Base-by-base conservation (phyloP, 1,140 invertebrate genomes). In the Ceratoteleas bidentatus region DNA sequence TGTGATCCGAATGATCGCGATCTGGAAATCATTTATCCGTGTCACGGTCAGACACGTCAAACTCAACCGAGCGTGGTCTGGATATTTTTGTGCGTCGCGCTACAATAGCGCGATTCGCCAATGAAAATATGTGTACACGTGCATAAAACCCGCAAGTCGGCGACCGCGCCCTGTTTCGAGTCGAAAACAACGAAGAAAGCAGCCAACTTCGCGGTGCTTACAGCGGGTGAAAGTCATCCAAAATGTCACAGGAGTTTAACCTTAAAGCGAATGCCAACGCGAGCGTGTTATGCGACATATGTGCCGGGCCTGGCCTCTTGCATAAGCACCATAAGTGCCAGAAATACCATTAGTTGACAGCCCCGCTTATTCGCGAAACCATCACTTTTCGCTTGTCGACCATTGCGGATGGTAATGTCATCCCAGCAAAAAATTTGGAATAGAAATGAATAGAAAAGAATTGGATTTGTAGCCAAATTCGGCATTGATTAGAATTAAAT, bases 211-310 rank as follows among this genome's bases (percentile, higher is more conserved):
- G 70, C 77, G 50, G 49, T 74, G 74, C 70, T 84, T 70, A 69
- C 77, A 52, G 52, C 77, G 73, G 77, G 84, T 83, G 77, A 83
- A 85, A 85, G 80, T 85, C 74, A 83, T 83, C 77, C 80, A 85
- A 85, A 85, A 85, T 85, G 84, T 85, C 84, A 85, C 76, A 85
- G 73, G 68, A 82, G 83, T 82, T 85, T 83, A 85, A 85, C 83
- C 83, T 85, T 80, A 85, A 82, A 74, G 80, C 75, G 80, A 85
- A 80, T 82, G 76, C 76, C 80, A 85, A 80, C 70, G 76, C 60
- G 68, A 83, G 65, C 74, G 52, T 85, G 76, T 85, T 82, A 82
- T 85, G 80, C 80, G 84, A 85, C 77, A 83, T 75, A 83, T 85
- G 77, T 66, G 80, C 77, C 77, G 72, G 77, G 73, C 76, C 73